A percentile compares a stretch with the other conserved stretches of the same genome.
phyloP scores from a whole-genome alignment of 2,888 invertebrate species.

The Cosmopolites sordidus region DNA sequence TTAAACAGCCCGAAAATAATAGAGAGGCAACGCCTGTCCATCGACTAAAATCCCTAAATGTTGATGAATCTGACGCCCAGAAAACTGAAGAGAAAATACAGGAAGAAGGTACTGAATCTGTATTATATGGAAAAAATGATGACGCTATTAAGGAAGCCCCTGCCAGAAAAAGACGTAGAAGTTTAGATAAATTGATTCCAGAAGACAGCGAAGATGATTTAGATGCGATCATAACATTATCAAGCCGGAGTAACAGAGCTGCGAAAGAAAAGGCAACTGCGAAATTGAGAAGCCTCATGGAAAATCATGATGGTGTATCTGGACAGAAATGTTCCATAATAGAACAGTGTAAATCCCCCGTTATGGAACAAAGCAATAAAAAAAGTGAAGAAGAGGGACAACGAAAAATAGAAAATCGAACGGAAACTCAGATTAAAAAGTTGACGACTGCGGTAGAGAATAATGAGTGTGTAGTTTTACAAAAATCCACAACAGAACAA shows the following conservation, averaged over 20 bases:
- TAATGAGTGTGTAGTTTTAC: background rate
- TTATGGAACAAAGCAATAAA: background rate
- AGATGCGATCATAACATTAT: slow-evolving; percentile 26
- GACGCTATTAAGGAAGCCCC: slow-evolving; percentile 5
- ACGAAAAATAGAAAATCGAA: background rate
- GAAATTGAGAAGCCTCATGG: slow-evolving; percentile 32
- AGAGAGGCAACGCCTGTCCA: background rate
- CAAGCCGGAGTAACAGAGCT: slow-evolving; percentile 35
- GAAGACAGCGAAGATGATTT: slow-evolving; percentile 30
- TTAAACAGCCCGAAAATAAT: background rate
- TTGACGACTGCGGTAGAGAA: background rate
- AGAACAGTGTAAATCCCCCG: background rate
- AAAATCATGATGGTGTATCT: slow-evolving; percentile 23
- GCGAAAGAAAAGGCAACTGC: slow-evolving; percentile 35
- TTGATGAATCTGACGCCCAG: slow-evolving; percentile 24
- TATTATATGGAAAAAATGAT: background rate
- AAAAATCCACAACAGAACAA: background rate
- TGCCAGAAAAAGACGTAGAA: slow-evolving; percentile 30
- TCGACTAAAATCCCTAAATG: slow-evolving; percentile 22
- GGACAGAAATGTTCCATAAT: background rate
- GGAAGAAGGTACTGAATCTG: background rate
- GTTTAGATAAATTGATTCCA: slow-evolving; percentile 34
- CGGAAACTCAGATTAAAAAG: too few relatives aligned
- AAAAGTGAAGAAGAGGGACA: background rate
- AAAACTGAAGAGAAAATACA: slow-evolving; percentile 10